phyloP scores from a whole-genome alignment of 2,888 invertebrate genomes.

The Polydrusus cervinus region DNA sequence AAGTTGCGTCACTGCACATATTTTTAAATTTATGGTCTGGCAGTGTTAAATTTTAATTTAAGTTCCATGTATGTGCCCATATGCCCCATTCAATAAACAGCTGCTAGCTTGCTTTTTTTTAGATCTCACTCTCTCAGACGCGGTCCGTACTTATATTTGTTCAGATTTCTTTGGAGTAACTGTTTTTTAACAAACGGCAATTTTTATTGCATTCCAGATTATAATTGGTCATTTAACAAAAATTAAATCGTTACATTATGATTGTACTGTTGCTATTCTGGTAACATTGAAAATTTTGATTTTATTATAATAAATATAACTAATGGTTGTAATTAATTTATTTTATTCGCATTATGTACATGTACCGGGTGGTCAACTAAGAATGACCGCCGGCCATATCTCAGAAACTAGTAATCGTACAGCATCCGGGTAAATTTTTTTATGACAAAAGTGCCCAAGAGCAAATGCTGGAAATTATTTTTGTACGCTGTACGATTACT shows the following conservation, averaged over 20 bases:
- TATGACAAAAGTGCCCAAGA: no score
- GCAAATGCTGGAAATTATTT: no score
- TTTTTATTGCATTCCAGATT: background rate
- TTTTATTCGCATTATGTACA: no score
- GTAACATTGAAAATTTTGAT: conserved; percentile 8
- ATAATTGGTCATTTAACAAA: background rate
- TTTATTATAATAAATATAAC: background rate
- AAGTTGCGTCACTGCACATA: no score
- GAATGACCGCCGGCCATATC: no score
- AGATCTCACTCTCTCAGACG: background rate
- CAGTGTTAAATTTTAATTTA: background rate
- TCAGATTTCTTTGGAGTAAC: conserved; percentile 3
- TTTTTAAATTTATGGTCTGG: no score
- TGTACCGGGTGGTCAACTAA: no score
- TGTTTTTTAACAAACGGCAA: conserved; percentile 10
- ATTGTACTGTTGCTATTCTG: background rate
- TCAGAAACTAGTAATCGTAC: no score
- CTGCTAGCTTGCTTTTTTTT: background rate
- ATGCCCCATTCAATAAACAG: background rate
- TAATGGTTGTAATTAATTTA: no score
- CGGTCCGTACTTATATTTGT: background rate
- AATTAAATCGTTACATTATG: conserved; percentile 7
- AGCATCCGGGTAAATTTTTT: no score
- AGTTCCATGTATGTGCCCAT: background rate
- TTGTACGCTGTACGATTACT: no score